These are phyloP conservation scores for Thaumetopoea pityocampa DNA, from an alignment of 1,140 invertebrate genomes.

Conservation along the genomic window DNA sequence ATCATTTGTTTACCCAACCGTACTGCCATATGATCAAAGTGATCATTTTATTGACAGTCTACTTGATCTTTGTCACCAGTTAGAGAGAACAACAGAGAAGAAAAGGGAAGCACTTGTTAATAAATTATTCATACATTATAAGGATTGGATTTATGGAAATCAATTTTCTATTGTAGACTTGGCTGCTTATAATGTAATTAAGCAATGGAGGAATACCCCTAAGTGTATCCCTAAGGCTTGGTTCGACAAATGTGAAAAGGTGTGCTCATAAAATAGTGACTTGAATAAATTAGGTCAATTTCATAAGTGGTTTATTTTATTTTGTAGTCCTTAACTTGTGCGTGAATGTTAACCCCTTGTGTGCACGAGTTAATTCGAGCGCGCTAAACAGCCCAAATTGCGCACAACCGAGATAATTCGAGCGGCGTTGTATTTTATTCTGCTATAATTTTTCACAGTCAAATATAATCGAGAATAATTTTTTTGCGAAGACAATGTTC, in stretches of 20 bases:
- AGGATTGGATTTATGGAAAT: slow-evolving; percentile 47
- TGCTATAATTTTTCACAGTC: too few species aligned
- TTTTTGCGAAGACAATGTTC: too few species aligned
- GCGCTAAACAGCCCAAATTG: too few species aligned
- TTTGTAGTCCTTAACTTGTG: too few species aligned
- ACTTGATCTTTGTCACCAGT: slow-evolving; percentile 78
- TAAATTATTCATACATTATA: slow-evolving; percentile 41
- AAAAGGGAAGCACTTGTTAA: slow-evolving; percentile 42
- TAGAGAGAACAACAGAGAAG: slow-evolving; percentile 61
- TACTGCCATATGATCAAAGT: slow-evolving; percentile 58
- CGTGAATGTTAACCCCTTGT: too few species aligned
- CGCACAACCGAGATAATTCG: too few species aligned
- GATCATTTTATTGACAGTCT: slow-evolving; percentile 68
- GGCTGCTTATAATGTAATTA: slow-evolving; percentile 78
- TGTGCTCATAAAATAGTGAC: slow-evolving; percentile 28
- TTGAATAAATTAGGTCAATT: not conserved
- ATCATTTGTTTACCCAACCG: slow-evolving; percentile 48
- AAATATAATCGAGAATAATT: too few species aligned
- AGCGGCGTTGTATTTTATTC: too few species aligned
- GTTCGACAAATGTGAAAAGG: slow-evolving; percentile 50
- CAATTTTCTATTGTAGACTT: slow-evolving; percentile 77
- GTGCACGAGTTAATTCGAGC: too few species aligned
- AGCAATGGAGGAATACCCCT: slow-evolving; percentile 53
- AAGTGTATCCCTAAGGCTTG: slow-evolving; percentile 52
- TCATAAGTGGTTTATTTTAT: too few species aligned